phyloP scores from a whole-genome alignment of 1,140 invertebrate species.

The Stratiolaelaps scimitus region DNA sequence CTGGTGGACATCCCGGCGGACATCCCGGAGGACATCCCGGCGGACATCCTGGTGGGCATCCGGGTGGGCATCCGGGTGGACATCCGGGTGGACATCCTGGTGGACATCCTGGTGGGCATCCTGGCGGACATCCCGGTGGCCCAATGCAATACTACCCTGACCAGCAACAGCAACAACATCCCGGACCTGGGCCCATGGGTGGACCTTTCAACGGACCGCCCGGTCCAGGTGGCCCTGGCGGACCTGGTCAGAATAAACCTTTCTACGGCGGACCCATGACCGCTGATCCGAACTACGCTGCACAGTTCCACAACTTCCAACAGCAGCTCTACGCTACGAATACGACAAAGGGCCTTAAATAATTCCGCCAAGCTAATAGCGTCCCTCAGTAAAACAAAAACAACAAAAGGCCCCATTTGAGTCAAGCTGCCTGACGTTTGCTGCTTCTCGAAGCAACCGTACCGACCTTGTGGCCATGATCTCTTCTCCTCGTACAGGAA shows the following conservation, averaged over 20 bases:
- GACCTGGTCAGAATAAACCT: conserved; percentile 55
- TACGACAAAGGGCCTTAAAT: conserved; percentile 41
- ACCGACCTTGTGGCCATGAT: too few relatives aligned
- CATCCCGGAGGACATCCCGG: neutral
- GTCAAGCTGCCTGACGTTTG: too few relatives aligned
- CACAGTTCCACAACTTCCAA: conserved; percentile 88
- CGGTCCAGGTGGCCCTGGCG: neutral
- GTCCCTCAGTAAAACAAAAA: too few relatives aligned
- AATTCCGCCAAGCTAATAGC: neutral
- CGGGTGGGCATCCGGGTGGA: neutral
- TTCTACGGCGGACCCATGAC: conserved; percentile 68
- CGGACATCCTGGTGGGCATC: neutral
- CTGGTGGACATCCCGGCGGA: conserved; percentile 3
- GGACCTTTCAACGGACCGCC: conserved; percentile 29
- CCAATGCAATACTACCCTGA: conserved; percentile 27
- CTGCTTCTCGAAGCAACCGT: too few relatives aligned
- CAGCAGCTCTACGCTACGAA: conserved; percentile 83
- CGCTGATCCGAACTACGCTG: conserved; percentile 76
- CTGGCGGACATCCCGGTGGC: neutral
- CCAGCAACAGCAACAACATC: conserved; percentile 30
- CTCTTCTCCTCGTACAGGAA: too few relatives aligned
- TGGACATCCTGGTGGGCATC: neutral
- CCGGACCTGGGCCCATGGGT: conserved; percentile 20
- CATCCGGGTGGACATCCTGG: neutral
- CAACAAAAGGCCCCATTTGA: too few relatives aligned